phyloP scores from a whole-genome alignment of 2,888 invertebrate genomes.

The Lycaena phlaeas region DNA sequence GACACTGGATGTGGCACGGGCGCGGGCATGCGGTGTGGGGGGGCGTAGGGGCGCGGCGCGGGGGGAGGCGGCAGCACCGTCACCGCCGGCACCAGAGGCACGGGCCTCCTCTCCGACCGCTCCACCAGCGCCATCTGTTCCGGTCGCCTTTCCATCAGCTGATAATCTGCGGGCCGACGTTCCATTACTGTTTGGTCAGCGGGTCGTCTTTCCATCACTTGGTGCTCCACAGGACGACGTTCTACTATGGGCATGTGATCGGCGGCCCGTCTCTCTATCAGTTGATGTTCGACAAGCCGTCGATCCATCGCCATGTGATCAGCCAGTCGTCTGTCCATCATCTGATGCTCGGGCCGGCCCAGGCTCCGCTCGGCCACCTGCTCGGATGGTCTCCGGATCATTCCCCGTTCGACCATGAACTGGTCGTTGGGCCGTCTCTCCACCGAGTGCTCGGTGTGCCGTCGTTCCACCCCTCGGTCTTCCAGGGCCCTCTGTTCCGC shows the following conservation, averaged over 20 bases:
- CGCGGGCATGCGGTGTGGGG: slow-evolving; percentile 56
- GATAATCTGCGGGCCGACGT: slow-evolving; percentile 17
- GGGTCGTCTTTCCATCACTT: neutral
- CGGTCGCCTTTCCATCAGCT: slow-evolving; percentile 13
- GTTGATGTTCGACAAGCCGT: neutral
- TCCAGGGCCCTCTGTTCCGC: slow-evolving; percentile 11
- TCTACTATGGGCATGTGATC: neutral
- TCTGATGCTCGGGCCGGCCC: slow-evolving; percentile 13
- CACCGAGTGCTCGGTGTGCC: slow-evolving; percentile 8
- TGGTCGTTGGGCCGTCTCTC: neutral
- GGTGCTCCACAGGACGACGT: neutral
- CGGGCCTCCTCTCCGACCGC: slow-evolving; percentile 15
- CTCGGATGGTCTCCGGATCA: no score
- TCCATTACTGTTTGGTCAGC: slow-evolving; percentile 17
- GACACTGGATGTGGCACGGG: slow-evolving; percentile 36
- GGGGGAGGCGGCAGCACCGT: slow-evolving; percentile 22
- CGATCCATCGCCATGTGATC: slow-evolving; percentile 3
- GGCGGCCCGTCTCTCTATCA: neutral
- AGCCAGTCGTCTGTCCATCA: slow-evolving; percentile 11
- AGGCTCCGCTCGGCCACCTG: no score
- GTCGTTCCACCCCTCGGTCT: slow-evolving; percentile 32
- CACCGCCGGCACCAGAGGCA: slow-evolving; percentile 23
- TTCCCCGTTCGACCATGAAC: neutral
- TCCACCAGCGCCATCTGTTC: slow-evolving; percentile 4
- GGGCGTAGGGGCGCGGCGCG: slow-evolving; percentile 44